Evolutionary conservation across 2,797 vertebrate species (phyloP).

Genomic region (Pyrocephalus nanus): DNA sequence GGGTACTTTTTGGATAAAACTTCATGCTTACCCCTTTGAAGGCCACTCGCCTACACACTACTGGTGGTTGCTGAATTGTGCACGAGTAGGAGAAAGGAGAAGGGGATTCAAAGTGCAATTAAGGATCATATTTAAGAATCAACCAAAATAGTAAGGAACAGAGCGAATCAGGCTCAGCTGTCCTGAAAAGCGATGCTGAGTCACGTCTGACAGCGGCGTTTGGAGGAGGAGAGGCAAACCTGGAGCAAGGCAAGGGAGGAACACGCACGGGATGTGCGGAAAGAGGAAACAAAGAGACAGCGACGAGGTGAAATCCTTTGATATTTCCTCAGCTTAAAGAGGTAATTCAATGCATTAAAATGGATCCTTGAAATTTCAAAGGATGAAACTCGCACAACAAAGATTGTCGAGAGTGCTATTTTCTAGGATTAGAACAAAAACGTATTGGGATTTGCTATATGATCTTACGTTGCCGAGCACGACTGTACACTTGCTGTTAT

Average conservation of each 20-base stretch:
- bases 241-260: conserved; percentile 23
- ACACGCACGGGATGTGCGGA: background rate
- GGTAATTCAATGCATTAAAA: conserved; percentile 50
- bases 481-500: conserved; percentile 74
- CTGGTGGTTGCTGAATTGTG: conserved; percentile 38
- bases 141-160: background rate
- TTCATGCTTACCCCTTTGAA: conserved; percentile 61
- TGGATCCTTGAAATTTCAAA: conserved; percentile 42
- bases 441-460: conserved; percentile 31
- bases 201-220: background rate
- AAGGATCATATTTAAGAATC: conserved; percentile 6
- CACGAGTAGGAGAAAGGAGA: conserved; percentile 11
- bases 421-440: conserved; percentile 60
- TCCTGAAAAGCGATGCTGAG: background rate
- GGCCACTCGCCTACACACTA: conserved; percentile 1
- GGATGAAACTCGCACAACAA: conserved; percentile 59
- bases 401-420: conserved; percentile 22
- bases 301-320: conserved; percentile 38
- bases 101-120: conserved; percentile 25
- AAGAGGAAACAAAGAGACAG: conserved; percentile 24
- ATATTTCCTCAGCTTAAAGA: conserved; percentile 60
- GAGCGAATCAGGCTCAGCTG: background rate
- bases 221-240: background rate
- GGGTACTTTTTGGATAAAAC: conserved; percentile 63
- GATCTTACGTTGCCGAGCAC: background rate